Evolutionary conservation across 2,113 vertebrate species (phyloP), one percentile per base, ranked within the genome.

Genomic region (Eleginops maclovinus): DNA sequence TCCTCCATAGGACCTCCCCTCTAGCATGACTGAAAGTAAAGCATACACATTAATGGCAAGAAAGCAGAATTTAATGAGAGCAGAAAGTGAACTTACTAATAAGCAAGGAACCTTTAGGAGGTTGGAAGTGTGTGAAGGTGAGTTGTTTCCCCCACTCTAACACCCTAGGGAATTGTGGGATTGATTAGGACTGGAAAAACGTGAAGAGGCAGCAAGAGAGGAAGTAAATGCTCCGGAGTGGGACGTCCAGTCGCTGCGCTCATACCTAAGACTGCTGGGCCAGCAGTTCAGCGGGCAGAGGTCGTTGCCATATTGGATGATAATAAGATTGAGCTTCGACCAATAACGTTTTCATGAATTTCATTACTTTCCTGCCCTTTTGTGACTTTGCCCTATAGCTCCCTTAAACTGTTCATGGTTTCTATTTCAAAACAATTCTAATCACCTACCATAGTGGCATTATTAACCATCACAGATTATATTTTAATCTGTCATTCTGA

Each of bases 301-400:
- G 58, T 72, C 49, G 24, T 3, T 63, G 53, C 44, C 66, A 75
- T 78, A 83, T 79, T 86, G 70, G 65, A 75, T 49, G 16, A n/a
- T 85, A 87, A 81, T 85, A 85, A 84, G 59, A 49, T 13, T 69
- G 46, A 65, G 59, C 56, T 64, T 79, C 72, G 71, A 66, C n/a
- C 28, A 41, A 76, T 78, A 76, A 79, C 54, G 60, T 75, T 83
- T 84, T 88, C 44, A 89, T 81, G 26, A 75, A 74, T 83, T 87
- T 83, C 53, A 79, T 85, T 81, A 69, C 71, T 83, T 76, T 72
- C 13, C 59, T 74, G 36, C 36, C 51, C 56, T 87, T 69, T 72
- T 19, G 9, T 51, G 15, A 22, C 22, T 40, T 77, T 67, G 2
- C 40, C 26, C 9, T 43, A 56, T 43, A 46, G 31, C 22, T 59